Conservation (phyloP, 2,797 vertebrate species). For the Ptychobarbus kaznakovi region DNA sequence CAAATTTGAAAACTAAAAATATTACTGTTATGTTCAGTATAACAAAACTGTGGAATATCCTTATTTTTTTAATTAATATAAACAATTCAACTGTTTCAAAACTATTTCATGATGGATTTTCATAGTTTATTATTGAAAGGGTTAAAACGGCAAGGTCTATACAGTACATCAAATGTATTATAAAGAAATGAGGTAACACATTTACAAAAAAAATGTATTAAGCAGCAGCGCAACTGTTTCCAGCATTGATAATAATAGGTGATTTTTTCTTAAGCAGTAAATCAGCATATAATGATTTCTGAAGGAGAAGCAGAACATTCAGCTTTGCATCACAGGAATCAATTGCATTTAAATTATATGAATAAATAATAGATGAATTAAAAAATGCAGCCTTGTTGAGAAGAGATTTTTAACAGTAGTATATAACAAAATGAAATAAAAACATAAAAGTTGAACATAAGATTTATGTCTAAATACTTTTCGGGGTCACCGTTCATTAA, state of each 20-base stretch:
- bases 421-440: neutral
- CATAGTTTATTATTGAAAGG: neutral
- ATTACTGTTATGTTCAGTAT: too few relatives aligned
- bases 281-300: neutral
- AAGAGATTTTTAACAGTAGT: neutral
- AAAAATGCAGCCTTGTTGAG: neutral
- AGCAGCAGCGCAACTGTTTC: neutral
- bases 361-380: neutral
- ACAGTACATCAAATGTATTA: neutral
- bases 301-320: neutral
- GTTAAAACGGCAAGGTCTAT: neutral
- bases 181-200: too few relatives aligned
- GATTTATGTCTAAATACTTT: neutral
- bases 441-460: neutral
- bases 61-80: neutral
- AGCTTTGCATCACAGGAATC: neutral
- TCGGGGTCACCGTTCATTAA: neutral
- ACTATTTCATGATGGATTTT: neutral
- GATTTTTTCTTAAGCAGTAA: neutral
- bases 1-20: too few relatives aligned
- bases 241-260: neutral
- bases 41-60: neutral
- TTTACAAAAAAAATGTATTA: neutral
- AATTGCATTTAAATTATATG: neutral
- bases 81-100: neutral